Evolutionary conservation across 2,888 invertebrate species (phyloP).

Genomic region (Leptinotarsa tumamoca): DNA sequence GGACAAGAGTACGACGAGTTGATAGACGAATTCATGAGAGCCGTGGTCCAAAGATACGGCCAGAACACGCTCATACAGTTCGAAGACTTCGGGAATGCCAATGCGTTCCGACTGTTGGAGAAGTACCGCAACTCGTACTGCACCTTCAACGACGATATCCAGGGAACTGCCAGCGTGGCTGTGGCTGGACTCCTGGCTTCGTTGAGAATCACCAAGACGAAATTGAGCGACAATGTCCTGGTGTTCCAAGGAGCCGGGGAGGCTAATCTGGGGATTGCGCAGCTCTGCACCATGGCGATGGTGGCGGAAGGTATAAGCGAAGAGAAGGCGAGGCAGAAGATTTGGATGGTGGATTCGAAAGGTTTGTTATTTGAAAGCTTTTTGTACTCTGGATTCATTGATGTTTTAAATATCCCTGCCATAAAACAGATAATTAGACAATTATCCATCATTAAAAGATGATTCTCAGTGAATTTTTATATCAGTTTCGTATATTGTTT

Average conservation of each 20-base stretch:
- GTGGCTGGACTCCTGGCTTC: conserved; percentile 93
- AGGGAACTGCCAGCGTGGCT: conserved; percentile 87
- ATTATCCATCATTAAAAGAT: too few relatives aligned
- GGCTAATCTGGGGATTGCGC: conserved; percentile 84
- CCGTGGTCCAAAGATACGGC: conserved; percentile 86
- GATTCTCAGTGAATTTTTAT: too few relatives aligned
- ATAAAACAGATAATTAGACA: too few relatives aligned
- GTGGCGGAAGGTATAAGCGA: conserved; percentile 80
- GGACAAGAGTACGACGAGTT: conserved; percentile 92
- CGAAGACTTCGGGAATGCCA: conserved; percentile 98
- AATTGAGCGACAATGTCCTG: conserved; percentile 85
- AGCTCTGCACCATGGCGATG: conserved; percentile 94
- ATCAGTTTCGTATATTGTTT: too few relatives aligned
- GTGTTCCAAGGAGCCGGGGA: conserved; percentile 97
- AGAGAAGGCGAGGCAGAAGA: conserved; percentile 81
- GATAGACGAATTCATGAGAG: conserved; percentile 96
- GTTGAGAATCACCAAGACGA: conserved; percentile 84
- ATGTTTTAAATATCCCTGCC: too few relatives aligned
- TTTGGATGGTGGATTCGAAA: conserved; percentile 97
- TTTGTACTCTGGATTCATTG: too few relatives aligned
- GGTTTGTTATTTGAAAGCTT: conserved; percentile 71
- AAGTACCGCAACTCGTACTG: conserved; percentile 91
- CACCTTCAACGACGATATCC: conserved; percentile 99
- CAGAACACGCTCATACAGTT: conserved; percentile 91
- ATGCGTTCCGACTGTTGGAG: conserved; percentile 92